Percentiles rank a stretch among this genome's conserved stretches.
These are phyloP conservation scores for Vanacampus margaritifer DNA, from an alignment of 2,113 vertebrate genomes.

Conservation along the genomic window DNA sequence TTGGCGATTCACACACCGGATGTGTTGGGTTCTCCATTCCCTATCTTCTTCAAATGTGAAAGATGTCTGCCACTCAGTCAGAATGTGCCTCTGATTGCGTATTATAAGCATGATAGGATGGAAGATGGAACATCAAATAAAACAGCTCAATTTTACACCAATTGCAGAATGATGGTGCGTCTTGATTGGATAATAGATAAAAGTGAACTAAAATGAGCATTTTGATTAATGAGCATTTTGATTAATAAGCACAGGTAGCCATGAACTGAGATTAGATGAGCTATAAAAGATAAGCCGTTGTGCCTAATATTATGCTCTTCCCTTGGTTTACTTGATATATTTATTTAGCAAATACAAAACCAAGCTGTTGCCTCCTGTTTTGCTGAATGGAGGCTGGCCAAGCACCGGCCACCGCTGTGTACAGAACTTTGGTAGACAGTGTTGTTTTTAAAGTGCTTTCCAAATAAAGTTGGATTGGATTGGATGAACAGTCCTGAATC, in stretches of 20 bases:
- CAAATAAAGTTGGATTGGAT: too few species aligned
- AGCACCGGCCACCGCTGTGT: too few species aligned
- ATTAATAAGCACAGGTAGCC: neutral
- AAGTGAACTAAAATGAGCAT: neutral
- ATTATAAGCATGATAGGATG: conserved; percentile 53
- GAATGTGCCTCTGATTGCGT: conserved; percentile 63
- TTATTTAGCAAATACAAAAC: too few species aligned
- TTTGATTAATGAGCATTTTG: neutral
- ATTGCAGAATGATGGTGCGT: neutral
- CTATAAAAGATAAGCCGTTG: neutral
- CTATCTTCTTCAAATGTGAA: conserved; percentile 42
- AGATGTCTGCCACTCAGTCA: conserved; percentile 50
- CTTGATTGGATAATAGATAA: neutral
- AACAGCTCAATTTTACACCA: neutral
- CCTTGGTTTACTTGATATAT: too few species aligned
- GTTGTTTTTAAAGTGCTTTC: too few species aligned
- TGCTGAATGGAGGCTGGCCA: too few species aligned
- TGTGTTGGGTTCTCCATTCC: conserved; percentile 41
- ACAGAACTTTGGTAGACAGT: too few species aligned
- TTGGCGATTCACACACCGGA: conserved; percentile 54
- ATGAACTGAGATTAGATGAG: neutral
- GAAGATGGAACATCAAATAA: conserved; percentile 22
- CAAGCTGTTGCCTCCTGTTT: too few species aligned
- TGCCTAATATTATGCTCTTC: too few species aligned
- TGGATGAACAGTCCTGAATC: too few species aligned